These are phyloP conservation scores for Cyprinella venusta DNA, from an alignment of 2,797 vertebrate genomes.

Conservation along the genomic window DNA sequence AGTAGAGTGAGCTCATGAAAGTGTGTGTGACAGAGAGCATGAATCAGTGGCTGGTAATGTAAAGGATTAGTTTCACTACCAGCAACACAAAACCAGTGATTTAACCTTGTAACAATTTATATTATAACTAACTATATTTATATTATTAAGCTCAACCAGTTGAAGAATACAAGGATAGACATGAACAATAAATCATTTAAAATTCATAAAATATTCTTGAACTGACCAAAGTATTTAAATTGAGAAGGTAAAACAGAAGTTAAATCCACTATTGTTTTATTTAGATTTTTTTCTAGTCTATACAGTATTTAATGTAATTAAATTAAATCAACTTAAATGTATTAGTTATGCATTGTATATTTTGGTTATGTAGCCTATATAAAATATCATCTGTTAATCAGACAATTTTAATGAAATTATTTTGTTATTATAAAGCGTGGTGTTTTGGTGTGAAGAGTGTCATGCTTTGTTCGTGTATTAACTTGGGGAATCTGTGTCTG, in stretches of 20 bases:
- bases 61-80: conserved; percentile 8
- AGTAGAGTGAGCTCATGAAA: conserved; percentile 29
- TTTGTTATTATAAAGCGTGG: too few relatives aligned
- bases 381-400: too few relatives aligned
- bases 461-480: not conserved
- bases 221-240: not conserved
- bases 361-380: too few relatives aligned
- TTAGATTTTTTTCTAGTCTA: too few relatives aligned
- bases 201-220: not conserved
- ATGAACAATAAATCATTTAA: not conserved
- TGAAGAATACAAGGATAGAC: not conserved
- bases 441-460: not conserved
- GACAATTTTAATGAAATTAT: too few relatives aligned
- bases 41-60: conserved; percentile 43
- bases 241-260: not conserved
- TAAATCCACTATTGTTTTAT: not conserved
- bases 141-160: not conserved
- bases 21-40: not conserved
- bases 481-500: not conserved
- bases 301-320: too few relatives aligned
- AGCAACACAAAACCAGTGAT: conserved; percentile 23
- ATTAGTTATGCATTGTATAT: too few relatives aligned
- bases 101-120: not conserved
- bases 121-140: not conserved
- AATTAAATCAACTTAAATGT: too few relatives aligned